Evolutionary conservation across 2,888 invertebrate genomes (phyloP), one percentile per base, ranked within the genome.

Genomic region (Oegoconia quadripuncta): DNA sequence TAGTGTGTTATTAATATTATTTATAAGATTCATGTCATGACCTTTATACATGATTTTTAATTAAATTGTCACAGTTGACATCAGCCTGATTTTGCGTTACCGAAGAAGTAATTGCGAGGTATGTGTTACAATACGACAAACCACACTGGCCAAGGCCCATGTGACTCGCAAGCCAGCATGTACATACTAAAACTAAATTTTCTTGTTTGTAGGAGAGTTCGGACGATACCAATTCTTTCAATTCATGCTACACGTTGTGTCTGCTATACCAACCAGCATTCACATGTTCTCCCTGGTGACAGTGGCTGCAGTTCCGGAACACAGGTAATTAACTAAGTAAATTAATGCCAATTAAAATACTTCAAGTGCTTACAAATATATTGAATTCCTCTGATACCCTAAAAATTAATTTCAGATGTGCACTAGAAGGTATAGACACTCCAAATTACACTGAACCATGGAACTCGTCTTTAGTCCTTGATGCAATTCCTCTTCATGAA

Each of bases 281-380:
- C 95, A 95, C 66, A 95, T 95, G 95, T 73, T 95, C 45, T 92
- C 94, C 0, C 72, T 95, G 39, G 91, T 94, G 7, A 95, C 94
- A 1, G 94, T 95, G 0, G 94, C 93, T 1, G 94, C 94, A 6
- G 92, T 94, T 31, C 95, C 95, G 1, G 91, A 92, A 27, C 93
- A 95, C 78, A 82, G 89, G 86, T 90, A 75, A 48, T n/a, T n/a
- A 13, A n/a, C n/a, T n/a, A n/a, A n/a, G n/a, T n/a, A n/a, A n/a
- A n/a, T n/a, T n/a, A n/a, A n/a, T n/a, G n/a, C n/a, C n/a, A n/a
- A n/a, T n/a, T n/a, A n/a, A n/a, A n/a, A n/a, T n/a, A n/a, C n/a
- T n/a, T n/a, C n/a, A n/a, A n/a, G n/a, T n/a, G 22, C 22, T 22
- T 22, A 9, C 2, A 22, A 22, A 3, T 18, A 3, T 18, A 3